Evolutionary conservation across 2,888 invertebrate genomes (phyloP).

Genomic region (Nemoura dubitans): DNA sequence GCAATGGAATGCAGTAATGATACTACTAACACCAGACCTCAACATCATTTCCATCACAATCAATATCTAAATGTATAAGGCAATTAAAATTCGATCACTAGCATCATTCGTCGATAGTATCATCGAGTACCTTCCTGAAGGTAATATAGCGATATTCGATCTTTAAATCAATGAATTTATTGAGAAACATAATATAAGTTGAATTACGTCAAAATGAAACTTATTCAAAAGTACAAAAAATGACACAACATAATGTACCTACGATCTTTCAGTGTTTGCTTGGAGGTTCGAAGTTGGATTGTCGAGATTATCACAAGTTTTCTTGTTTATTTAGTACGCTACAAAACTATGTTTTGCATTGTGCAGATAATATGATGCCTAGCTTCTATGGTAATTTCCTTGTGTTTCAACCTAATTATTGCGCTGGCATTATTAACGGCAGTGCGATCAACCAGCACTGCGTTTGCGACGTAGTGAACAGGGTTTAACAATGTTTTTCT

Average conservation of each 20-base stretch:
- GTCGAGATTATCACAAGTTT: not conserved
- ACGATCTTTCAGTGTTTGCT: conserved; percentile 13
- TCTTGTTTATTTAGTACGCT: not conserved
- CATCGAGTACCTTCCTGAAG: not conserved
- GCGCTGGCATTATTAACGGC: not conserved
- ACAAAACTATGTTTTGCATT: not conserved
- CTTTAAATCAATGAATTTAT: conserved; percentile 30
- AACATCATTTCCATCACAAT: conserved; percentile 45
- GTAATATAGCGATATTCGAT: conserved; percentile 22
- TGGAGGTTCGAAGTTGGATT: not conserved
- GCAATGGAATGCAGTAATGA: conserved; percentile 20
- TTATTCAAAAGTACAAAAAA: not conserved
- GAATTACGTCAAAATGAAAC: conserved; percentile 28
- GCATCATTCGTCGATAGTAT: conserved; percentile 32
- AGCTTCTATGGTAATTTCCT: not conserved
- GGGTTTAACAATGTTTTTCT: too few relatives aligned
- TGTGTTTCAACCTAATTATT: not conserved
- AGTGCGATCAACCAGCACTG: too few relatives aligned
- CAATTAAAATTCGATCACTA: conserved; percentile 13
- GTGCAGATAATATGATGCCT: not conserved
- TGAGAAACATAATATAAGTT: conserved; percentile 37
- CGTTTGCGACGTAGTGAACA: too few relatives aligned
- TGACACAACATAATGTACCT: conserved; percentile 29
- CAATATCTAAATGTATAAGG: not conserved
- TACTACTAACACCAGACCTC: conserved; percentile 50